phyloP scores from a whole-genome alignment of 2,113 vertebrate genomes.

The Anthoscopus minutus region DNA sequence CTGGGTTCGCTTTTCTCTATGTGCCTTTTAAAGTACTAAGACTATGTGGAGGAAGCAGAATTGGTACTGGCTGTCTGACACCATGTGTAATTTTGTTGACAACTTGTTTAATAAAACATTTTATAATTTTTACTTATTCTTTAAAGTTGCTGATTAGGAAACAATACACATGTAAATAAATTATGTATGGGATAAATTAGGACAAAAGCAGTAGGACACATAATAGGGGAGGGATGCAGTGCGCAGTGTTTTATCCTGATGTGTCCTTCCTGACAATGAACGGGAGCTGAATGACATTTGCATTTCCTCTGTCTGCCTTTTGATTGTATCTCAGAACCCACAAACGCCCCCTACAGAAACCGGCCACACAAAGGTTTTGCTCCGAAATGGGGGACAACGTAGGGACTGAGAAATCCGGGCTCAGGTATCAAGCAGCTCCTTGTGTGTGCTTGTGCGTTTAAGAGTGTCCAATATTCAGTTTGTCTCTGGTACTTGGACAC shows the following conservation, averaged over 20 bases:
- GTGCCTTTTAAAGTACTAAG: constrained; percentile 47
- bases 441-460: neutral
- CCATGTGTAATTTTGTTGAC: constrained; percentile 42
- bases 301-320: constrained; percentile 70
- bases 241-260: constrained; percentile 62
- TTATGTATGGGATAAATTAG: constrained; percentile 73
- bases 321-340: constrained; percentile 45
- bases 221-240: constrained; percentile 37
- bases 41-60: neutral
- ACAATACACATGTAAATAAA: constrained; percentile 69
- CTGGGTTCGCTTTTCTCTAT: neutral
- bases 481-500: neutral
- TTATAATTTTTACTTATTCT: constrained; percentile 66
- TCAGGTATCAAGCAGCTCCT: constrained; percentile 30
- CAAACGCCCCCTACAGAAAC: constrained; percentile 67
- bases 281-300: constrained; percentile 69
- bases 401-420: constrained; percentile 6
- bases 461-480: neutral
- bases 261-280: constrained; percentile 75
- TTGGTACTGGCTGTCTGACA: constrained; percentile 12
- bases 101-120: constrained; percentile 67
- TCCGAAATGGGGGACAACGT: constrained; percentile 40
- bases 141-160: constrained; percentile 70
- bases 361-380: constrained; percentile 68
- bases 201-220: constrained; percentile 64